A percentile compares a stretch with the other conserved stretches of the same genome.
Conservation (phyloP, 2,888 invertebrate genomes). For the Acrobasis repandana region DNA sequence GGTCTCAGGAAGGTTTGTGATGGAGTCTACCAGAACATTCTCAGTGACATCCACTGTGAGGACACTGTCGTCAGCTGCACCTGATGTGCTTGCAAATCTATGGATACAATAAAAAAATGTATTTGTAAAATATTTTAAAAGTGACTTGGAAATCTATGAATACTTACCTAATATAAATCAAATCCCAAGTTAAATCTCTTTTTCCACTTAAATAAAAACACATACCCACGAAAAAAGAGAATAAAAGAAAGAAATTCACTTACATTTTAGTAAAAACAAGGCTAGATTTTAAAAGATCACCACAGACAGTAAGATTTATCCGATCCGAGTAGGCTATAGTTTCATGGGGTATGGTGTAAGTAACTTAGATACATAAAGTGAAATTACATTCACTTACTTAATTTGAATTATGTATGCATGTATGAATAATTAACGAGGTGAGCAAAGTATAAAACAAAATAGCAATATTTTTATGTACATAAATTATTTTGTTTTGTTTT, state of each 20-base stretch:
- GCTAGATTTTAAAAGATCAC: background rate
- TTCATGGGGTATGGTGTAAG: too few relatives aligned
- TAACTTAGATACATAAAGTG: background rate
- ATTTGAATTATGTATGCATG: background rate
- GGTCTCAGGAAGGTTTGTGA: constrained; percentile 59
- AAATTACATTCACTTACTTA: constrained; percentile 7
- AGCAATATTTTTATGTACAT: too few relatives aligned
- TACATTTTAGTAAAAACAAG: background rate
- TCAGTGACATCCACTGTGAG: constrained; percentile 62
- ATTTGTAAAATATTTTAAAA: too few relatives aligned
- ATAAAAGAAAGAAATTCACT: background rate
- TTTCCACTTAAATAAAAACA: too few relatives aligned
- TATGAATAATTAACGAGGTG: background rate
- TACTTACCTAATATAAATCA: too few relatives aligned
- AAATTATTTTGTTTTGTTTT: too few relatives aligned
- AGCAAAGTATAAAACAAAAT: background rate
- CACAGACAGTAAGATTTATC: background rate
- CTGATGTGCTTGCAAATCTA: constrained; percentile 33
- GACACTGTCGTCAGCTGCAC: constrained; percentile 50
- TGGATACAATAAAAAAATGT: background rate
- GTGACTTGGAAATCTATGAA: too few relatives aligned
- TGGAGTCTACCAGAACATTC: constrained; percentile 61
- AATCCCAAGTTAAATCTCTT: too few relatives aligned
- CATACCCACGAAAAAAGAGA: too few relatives aligned
- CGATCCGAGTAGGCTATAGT: background rate